Evolutionary conservation across 2,888 invertebrate genomes (phyloP).

Genomic region (Ophion costatus): DNA sequence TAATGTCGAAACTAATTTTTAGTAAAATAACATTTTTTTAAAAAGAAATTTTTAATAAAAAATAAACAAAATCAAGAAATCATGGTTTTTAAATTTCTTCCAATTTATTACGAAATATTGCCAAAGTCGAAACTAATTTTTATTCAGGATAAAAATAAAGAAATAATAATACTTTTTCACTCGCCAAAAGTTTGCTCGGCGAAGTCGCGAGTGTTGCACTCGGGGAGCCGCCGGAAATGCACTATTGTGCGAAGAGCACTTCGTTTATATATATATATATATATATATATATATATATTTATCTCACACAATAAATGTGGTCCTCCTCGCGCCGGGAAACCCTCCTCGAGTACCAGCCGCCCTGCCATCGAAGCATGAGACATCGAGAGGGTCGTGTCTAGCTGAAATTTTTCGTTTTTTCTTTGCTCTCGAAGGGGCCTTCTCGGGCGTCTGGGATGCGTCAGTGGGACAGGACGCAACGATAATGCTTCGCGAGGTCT

Average conservation of each 20-base stretch:
- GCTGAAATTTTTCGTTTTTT: constrained; percentile 34
- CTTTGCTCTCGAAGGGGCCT: background rate
- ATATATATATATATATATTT: too few relatives aligned
- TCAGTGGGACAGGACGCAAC: constrained; percentile 64
- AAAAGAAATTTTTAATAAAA: too few relatives aligned
- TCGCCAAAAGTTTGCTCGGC: constrained; percentile 25
- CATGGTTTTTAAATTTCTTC: constrained; percentile 14
- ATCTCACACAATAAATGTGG: constrained; percentile 1
- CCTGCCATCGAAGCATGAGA: constrained; percentile 31
- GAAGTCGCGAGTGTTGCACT: constrained; percentile 9
- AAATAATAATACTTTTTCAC: too few relatives aligned
- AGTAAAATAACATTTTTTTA: background rate
- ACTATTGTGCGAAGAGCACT: constrained; percentile 38
- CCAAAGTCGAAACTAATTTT: too few relatives aligned
- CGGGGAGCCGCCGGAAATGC: constrained; percentile 52
- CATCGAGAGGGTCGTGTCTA: constrained; percentile 32
- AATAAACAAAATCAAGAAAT: too few relatives aligned
- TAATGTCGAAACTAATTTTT: too few relatives aligned
- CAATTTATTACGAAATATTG: background rate
- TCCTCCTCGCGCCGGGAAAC: constrained; percentile 35
- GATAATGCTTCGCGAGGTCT: constrained; percentile 70
- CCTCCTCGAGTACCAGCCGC: constrained; percentile 48
- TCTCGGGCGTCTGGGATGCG: constrained; percentile 63
- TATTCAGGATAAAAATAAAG: too few relatives aligned
- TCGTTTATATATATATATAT: too few relatives aligned